Evolutionary conservation across 2,113 vertebrate species (phyloP).

Genomic region (Phoenicopterus ruber): DNA sequence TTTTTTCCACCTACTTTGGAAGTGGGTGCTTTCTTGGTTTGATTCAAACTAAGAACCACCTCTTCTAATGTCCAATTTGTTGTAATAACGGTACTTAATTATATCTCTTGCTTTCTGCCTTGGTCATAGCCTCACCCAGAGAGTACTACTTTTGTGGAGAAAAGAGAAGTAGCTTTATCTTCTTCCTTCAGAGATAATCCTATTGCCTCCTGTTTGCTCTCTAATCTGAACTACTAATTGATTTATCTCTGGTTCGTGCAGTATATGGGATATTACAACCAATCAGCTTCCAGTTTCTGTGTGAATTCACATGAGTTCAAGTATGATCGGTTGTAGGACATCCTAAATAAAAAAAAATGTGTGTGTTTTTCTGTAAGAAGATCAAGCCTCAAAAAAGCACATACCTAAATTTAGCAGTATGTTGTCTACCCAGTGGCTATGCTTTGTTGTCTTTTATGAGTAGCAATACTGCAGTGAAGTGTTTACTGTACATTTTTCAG

Average conservation of each 20-base stretch:
- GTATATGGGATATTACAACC: neutral
- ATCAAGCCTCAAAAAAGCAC: neutral
- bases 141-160: neutral
- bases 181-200: neutral
- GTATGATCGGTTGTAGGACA: neutral
- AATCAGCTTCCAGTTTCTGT: neutral
- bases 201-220: neutral
- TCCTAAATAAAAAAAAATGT: neutral
- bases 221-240: neutral
- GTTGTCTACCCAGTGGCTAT: neutral
- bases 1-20: neutral
- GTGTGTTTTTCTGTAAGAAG: neutral
- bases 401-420: neutral
- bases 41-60: neutral
- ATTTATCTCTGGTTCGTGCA: neutral
- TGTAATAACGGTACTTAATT: neutral
- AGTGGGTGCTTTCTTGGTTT: neutral
- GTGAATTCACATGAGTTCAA: neutral
- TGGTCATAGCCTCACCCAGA: neutral
- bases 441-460: neutral
- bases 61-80: neutral
- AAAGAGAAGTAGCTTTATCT: neutral
- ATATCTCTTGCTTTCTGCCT: neutral
- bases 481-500: neutral
- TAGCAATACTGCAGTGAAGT: neutral